phyloP scores from a whole-genome alignment of 2,113 vertebrate genomes.

The Oreochromis niloticus region DNA sequence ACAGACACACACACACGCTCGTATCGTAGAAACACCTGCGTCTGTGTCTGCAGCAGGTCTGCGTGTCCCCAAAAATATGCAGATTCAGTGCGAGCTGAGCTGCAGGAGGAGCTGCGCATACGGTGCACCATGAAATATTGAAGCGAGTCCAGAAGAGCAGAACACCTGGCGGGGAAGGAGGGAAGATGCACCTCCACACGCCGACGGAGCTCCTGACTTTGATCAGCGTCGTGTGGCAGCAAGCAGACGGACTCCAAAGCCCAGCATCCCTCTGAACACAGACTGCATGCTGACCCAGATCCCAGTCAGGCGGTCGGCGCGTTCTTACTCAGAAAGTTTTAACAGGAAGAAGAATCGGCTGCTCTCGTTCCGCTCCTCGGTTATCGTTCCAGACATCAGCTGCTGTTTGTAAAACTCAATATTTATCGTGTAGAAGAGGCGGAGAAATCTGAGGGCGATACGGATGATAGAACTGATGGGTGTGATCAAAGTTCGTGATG shows the following conservation, averaged over 20 bases:
- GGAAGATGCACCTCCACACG: not conserved
- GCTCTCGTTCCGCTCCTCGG: not conserved
- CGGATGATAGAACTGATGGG: not conserved
- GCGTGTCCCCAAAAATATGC: slow-evolving; percentile 26
- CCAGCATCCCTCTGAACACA: not conserved
- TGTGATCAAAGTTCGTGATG: not conserved
- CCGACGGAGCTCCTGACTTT: slow-evolving; percentile 8
- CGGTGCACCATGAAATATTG: slow-evolving; percentile 56
- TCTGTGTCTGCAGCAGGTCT: not conserved
- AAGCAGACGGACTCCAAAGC: slow-evolving; percentile 15
- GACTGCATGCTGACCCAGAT: slow-evolving; percentile 32
- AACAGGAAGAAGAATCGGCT: not conserved
- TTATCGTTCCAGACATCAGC: not conserved
- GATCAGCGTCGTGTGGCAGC: slow-evolving; percentile 21
- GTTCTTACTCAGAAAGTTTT: not conserved
- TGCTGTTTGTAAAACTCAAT: not conserved
- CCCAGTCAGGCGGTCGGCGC: not conserved
- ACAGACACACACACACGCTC: not conserved
- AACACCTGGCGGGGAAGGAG: slow-evolving; percentile 47
- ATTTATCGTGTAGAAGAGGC: not conserved
- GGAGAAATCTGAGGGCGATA: not conserved
- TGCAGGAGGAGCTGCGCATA: slow-evolving; percentile 27
- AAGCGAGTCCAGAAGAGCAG: slow-evolving; percentile 37
- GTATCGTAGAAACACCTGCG: not conserved
- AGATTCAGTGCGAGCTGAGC: not conserved